Conservation (phyloP, 2,113 vertebrate species). For the Lophotis ruficrista region DNA sequence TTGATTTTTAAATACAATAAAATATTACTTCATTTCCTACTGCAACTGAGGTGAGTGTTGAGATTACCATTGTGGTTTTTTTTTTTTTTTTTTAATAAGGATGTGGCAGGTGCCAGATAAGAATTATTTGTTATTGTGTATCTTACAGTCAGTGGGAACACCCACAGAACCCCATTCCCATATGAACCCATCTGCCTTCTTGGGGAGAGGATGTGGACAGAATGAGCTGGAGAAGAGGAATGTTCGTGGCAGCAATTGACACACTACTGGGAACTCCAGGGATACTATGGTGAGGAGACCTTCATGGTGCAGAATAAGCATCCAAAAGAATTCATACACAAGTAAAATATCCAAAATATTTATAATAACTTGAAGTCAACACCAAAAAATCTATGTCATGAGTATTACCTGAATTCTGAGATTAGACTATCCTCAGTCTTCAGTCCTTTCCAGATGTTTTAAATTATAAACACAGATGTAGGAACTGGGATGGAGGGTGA, state of each 20-base stretch:
- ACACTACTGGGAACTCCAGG: background rate
- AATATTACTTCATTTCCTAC: background rate
- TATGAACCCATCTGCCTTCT: background rate
- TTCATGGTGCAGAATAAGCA: background rate
- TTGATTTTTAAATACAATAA: background rate
- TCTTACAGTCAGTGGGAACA: background rate
- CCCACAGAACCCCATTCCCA: background rate
- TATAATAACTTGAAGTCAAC: background rate
- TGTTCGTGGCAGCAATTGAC: background rate
- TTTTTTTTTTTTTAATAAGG: background rate
- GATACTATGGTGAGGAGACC: background rate
- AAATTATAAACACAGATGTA: background rate
- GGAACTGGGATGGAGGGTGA: background rate
- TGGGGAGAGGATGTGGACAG: background rate
- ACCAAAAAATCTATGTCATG: background rate
- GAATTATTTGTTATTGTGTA: background rate
- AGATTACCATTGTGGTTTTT: background rate
- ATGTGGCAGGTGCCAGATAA: background rate
- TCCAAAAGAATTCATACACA: background rate
- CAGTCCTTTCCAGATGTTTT: background rate
- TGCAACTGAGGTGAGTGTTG: background rate
- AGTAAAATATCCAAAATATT: background rate
- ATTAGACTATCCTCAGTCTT: background rate
- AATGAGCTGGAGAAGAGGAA: background rate
- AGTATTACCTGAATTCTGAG: background rate